These are phyloP conservation scores for Latrodectus geometricus DNA, from an alignment of 1,140 invertebrate species.

Conservation along the genomic window DNA sequence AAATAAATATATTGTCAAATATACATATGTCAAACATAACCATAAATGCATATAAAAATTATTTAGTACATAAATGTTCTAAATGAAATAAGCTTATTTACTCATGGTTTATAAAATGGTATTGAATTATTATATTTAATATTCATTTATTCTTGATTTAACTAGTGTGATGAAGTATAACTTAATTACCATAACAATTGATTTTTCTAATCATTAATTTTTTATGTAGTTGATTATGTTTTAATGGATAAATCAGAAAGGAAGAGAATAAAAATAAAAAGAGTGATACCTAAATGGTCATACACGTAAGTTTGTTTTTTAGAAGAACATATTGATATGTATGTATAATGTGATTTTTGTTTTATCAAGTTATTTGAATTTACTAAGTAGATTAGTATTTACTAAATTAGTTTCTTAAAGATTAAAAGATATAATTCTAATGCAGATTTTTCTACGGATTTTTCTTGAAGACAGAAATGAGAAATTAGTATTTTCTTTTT, in stretches of 20 bases:
- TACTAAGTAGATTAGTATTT: no score
- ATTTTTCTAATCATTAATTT: not conserved
- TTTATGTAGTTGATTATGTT: conserved; percentile 44
- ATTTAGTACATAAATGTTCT: no score
- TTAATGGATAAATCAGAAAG: conserved; percentile 42
- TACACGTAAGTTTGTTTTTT: conserved; percentile 13
- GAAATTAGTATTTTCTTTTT: no score
- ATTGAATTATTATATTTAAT: no score
- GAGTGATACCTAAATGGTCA: conserved; percentile 4
- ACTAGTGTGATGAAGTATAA: not conserved
- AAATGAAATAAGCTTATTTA: no score
- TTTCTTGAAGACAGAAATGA: no score
- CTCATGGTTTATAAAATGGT: no score
- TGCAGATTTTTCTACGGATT: no score
- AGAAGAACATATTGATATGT: not conserved
- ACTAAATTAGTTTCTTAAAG: not conserved
- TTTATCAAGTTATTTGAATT: not conserved
- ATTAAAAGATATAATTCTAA: not conserved
- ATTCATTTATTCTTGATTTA: no score
- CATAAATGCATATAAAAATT: no score
- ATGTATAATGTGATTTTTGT: not conserved
- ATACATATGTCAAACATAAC: no score
- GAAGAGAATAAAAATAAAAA: conserved; percentile 23
- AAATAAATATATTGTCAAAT: no score
- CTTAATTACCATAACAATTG: not conserved